phyloP scores from a whole-genome alignment of 2,113 vertebrate species.

The Trichechus manatus region DNA sequence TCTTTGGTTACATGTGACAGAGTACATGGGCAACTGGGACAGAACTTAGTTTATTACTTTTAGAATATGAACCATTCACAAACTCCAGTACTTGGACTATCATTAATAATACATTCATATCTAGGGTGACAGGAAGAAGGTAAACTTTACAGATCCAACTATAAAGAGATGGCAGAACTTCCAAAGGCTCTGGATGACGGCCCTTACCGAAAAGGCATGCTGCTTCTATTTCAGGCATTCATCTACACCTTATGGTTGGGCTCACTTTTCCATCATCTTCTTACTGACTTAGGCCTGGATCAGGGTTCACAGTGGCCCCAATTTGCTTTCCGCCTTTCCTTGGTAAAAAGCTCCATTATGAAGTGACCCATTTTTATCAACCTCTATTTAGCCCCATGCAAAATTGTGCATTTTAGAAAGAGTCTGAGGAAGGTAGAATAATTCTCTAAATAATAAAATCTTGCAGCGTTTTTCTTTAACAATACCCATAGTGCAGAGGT shows the following conservation, averaged over 20 bases:
- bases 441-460: slow-evolving; percentile 67
- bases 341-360: background rate
- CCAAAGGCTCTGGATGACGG: rapidly evolving
- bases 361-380: slow-evolving; percentile 62
- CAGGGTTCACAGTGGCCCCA: background rate
- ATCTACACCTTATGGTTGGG: background rate
- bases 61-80: background rate
- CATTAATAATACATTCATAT: background rate
- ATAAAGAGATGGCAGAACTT: background rate
- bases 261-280: background rate
- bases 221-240: background rate
- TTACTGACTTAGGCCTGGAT: background rate
- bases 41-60: background rate
- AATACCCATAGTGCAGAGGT: background rate
- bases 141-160: background rate
- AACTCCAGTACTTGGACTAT: background rate
- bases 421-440: slow-evolving; percentile 22
- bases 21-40: no score
- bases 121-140: background rate
- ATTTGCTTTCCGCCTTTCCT: slow-evolving; percentile 10
- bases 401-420: slow-evolving; percentile 33
- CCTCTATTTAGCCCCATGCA: slow-evolving; percentile 28
- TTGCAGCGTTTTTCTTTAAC: slow-evolving; percentile 59
- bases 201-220: background rate
- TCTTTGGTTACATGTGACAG: rapidly evolving